Conservation (phyloP, 2,113 vertebrate species). For the Mobula hypostoma region DNA sequence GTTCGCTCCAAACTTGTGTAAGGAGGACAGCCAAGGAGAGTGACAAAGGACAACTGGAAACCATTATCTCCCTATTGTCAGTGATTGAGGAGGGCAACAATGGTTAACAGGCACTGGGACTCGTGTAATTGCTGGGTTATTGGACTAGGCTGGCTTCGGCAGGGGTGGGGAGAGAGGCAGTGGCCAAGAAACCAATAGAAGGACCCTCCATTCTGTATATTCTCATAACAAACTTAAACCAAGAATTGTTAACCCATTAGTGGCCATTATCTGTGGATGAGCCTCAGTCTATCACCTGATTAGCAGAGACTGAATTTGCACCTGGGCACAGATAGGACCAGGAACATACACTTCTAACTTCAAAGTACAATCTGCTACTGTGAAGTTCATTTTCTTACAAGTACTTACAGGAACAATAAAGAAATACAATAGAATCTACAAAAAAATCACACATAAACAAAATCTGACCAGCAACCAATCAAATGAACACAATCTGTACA, state of each 20-base stretch:
- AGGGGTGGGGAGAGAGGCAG: not conserved
- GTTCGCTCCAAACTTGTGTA: not conserved
- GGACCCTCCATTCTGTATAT: not conserved
- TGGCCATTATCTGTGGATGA: not conserved
- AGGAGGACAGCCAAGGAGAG: not conserved
- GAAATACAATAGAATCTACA: too few relatives aligned
- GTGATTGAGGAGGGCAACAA: not conserved
- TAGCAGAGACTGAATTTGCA: not conserved
- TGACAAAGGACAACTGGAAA: slow-evolving; percentile 30
- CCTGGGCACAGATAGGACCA: not conserved
- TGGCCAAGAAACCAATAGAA: not conserved
- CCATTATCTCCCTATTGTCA: slow-evolving; percentile 26
- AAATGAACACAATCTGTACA: too few relatives aligned
- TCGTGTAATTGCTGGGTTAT: not conserved
- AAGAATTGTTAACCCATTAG: slow-evolving; percentile 2
- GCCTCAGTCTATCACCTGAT: not conserved
- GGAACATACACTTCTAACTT: too few relatives aligned
- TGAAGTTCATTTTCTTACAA: too few relatives aligned
- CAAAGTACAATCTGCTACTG: too few relatives aligned
- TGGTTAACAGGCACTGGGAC: not conserved
- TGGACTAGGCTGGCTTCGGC: too few relatives aligned
- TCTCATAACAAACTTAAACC: not conserved
- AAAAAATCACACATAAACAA: too few relatives aligned
- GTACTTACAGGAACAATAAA: too few relatives aligned
- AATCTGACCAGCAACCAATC: too few relatives aligned